These are phyloP conservation scores for Timema podura DNA, from an alignment of 2,888 invertebrate species.

Conservation along the genomic window DNA sequence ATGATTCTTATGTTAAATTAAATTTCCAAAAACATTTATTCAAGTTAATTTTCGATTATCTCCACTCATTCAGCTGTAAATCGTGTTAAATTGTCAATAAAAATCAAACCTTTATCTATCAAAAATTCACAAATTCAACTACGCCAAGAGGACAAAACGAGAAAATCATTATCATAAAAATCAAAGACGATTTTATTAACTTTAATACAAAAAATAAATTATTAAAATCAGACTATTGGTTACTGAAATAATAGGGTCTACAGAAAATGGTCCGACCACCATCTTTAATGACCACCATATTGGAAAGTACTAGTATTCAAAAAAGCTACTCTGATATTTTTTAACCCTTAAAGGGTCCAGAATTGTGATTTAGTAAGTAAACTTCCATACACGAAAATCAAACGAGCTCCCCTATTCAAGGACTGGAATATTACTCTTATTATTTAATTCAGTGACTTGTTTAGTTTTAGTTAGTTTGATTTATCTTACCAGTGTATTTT, in stretches of 20 bases:
- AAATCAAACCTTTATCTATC: too few relatives aligned
- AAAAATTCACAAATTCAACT: neutral
- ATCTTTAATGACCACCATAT: neutral
- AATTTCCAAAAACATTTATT: too few relatives aligned
- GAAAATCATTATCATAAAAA: neutral
- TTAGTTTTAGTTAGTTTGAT: too few relatives aligned
- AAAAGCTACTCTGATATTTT: slow-evolving; percentile 8
- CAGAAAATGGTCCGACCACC: neutral
- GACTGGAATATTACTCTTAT: neutral
- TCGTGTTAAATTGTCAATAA: too few relatives aligned
- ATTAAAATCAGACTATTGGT: neutral
- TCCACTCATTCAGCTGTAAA: too few relatives aligned
- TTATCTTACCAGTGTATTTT: too few relatives aligned
- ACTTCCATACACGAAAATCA: neutral
- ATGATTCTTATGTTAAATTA: too few relatives aligned
- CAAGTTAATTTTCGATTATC: too few relatives aligned
- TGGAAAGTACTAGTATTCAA: slow-evolving; percentile 3
- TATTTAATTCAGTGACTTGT: too few relatives aligned
- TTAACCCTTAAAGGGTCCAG: neutral
- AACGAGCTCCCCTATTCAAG: neutral
- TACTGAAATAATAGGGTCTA: neutral
- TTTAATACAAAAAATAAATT: slow-evolving; percentile 5
- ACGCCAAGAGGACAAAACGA: neutral
- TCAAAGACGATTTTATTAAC: neutral
- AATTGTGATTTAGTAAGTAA: neutral